Evolutionary conservation across 2,888 invertebrate genomes (phyloP), one percentile per base, ranked within the genome.

Genomic region (Steromphala cineraria): DNA sequence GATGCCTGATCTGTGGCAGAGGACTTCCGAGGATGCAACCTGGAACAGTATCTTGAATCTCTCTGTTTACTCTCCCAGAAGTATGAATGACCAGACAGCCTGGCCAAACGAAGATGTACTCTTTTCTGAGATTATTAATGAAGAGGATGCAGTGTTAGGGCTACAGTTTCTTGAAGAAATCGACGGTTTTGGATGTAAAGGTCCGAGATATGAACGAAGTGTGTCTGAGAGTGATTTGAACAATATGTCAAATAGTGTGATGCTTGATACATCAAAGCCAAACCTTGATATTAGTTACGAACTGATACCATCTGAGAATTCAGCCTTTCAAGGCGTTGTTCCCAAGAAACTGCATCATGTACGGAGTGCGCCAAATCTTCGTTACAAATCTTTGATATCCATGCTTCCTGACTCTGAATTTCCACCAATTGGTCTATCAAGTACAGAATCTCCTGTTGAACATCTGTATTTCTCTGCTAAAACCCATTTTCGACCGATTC

Each of bases 401-500:
- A 19, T 67, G 40, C 36, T 53, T 21, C 17, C 74, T 10, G 28
- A 31, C 8, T 21, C 15, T 36, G 53, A 71, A 46, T 53, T 53
- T 21, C 36, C 28, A 40, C 67, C 79, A 5, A 55, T 55, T 46
- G 80, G 74, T 55, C 82, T 86, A 62, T 94, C 94, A 89, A 82
- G 67, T 31, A 79, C 80, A 4, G 71, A 52, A 19, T 85, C 86
- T 36, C 87, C 89, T 46, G 95, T 95, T 87, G 96, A 96, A 91
- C 96, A 97, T 93, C 94, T 97, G 87, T 94, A 97, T 83, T 96
- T 96, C 21, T 96, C 97, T 8, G 95, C 96, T 85, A 95, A 95
- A 85, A 97, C 97, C 81, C 97, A 97, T 94, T 97, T 97, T 94
- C 95, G 96, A 86, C 97, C 97, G 19, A 97, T 97, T 88, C 95